These are phyloP conservation scores for Margaritifera margaritifera DNA, from an alignment of 2,888 invertebrate genomes.

Conservation along the genomic window DNA sequence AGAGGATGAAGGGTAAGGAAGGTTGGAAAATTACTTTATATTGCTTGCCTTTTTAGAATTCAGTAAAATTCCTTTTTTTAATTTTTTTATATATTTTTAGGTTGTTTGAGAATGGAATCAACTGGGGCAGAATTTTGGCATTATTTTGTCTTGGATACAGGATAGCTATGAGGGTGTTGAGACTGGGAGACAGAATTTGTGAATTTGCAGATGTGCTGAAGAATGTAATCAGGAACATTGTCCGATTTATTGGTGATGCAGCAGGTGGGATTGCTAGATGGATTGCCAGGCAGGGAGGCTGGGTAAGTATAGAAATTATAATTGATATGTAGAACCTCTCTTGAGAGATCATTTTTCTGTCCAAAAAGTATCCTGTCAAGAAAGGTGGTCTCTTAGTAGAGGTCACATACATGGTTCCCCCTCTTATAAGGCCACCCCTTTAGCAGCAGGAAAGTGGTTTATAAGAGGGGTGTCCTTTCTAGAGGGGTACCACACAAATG, in stretches of 20 bases:
- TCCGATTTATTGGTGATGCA: conserved; percentile 58
- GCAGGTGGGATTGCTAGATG: conserved; percentile 67
- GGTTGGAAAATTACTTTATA: too few relatives aligned
- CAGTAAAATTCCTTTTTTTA: too few relatives aligned
- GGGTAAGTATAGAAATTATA: conserved; percentile 60
- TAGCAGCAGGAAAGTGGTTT: too few relatives aligned
- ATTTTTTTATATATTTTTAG: neutral
- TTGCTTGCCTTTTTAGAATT: too few relatives aligned
- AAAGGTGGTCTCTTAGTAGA: too few relatives aligned
- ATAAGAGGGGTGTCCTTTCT: too few relatives aligned
- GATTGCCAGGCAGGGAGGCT: conserved; percentile 72
- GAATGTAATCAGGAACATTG: conserved; percentile 64
- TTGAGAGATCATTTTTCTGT: too few relatives aligned
- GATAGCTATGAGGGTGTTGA: conserved; percentile 64
- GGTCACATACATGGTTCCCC: too few relatives aligned
- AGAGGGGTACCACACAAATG: too few relatives aligned
- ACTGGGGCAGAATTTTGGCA: conserved; percentile 71
- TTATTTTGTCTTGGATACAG: conserved; percentile 72
- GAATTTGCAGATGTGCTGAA: conserved; percentile 66
- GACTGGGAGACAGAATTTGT: conserved; percentile 51
- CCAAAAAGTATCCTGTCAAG: neutral
- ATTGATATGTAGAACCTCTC: too few relatives aligned
- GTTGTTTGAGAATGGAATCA: conserved; percentile 34
- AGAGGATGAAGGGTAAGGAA: too few relatives aligned
- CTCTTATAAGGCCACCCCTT: too few relatives aligned